A percentile compares a stretch with the other conserved stretches of the same genome.
These are phyloP conservation scores for Calycopis cecrops DNA, from an alignment of 1,140 invertebrate species.

Conservation along the genomic window DNA sequence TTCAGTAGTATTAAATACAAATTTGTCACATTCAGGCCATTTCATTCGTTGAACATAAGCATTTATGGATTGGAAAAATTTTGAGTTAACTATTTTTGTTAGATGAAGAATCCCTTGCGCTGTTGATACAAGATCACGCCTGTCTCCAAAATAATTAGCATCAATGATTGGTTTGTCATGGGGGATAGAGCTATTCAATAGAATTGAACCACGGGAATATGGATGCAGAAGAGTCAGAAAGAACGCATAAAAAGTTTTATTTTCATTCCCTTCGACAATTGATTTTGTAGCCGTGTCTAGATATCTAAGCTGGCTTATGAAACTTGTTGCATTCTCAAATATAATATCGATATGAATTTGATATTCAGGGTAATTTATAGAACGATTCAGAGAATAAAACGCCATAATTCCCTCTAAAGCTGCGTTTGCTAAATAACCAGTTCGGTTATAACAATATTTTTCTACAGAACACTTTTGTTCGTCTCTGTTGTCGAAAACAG, in stretches of 20 bases:
- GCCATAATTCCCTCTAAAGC: constrained; percentile 37
- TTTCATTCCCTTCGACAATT: constrained; percentile 49
- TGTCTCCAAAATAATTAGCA: constrained; percentile 85
- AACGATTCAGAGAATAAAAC: constrained; percentile 39
- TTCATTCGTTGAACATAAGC: constrained; percentile 57
- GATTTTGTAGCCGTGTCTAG: constrained; percentile 51
- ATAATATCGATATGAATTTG: constrained; percentile 41
- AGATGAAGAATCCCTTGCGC: constrained; percentile 74
- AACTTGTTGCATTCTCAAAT: constrained; percentile 30
- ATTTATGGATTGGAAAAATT: constrained; percentile 59
- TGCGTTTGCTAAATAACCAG: constrained; percentile 39
- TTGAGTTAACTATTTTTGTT: constrained; percentile 53
- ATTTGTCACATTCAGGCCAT: constrained; percentile 57
- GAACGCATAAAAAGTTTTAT: constrained; percentile 53
- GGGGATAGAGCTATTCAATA: constrained; percentile 58
- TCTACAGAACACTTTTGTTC: constrained; percentile 32
- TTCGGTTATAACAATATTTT: constrained; percentile 47
- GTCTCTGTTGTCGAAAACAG: constrained; percentile 17
- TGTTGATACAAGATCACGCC: constrained; percentile 80
- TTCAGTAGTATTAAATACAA: constrained; percentile 69
- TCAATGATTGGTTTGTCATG: constrained; percentile 83
- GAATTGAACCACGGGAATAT: constrained; percentile 65
- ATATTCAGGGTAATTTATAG: constrained; percentile 45
- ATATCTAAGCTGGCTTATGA: constrained; percentile 29
- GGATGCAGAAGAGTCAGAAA: constrained; percentile 68